Conservation (phyloP, 1,140 invertebrate species). For the Phthorimaea operculella region DNA sequence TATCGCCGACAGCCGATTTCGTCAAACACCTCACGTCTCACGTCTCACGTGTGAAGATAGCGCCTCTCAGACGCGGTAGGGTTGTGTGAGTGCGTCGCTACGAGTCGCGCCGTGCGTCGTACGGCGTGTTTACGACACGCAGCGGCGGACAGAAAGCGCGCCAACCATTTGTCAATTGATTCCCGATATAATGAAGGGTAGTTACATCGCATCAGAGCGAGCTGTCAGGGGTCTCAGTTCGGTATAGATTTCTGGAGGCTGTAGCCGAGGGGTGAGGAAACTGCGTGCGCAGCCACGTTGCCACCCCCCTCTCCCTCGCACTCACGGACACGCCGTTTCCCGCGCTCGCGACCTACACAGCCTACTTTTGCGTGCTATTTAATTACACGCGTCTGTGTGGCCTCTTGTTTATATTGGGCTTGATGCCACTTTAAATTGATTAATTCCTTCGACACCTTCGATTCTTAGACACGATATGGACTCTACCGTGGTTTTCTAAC, state of each 20-base stretch:
- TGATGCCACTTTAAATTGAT: slow-evolving; percentile 62
- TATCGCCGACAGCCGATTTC: no score
- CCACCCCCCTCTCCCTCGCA: slow-evolving; percentile 38
- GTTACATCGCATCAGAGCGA: slow-evolving; percentile 51
- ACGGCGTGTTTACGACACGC: no score
- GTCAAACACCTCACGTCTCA: no score
- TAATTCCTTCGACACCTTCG: slow-evolving; percentile 54
- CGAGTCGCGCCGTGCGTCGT: slow-evolving; percentile 7
- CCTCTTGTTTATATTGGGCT: slow-evolving; percentile 61
- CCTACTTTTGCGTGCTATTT: slow-evolving; percentile 55
- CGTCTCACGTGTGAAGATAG: no score
- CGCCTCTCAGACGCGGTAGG: no score
- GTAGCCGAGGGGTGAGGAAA: slow-evolving; percentile 34
- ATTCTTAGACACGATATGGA: slow-evolving; percentile 24
- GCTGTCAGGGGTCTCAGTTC: slow-evolving; percentile 48
- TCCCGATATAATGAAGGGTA: slow-evolving; percentile 64
- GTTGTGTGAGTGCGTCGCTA: slow-evolving; percentile 7
- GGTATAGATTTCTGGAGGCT: slow-evolving; percentile 38
- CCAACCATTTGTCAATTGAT: slow-evolving; percentile 62
- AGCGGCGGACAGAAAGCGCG: slow-evolving; percentile 2
- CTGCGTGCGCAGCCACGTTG: slow-evolving; percentile 52
- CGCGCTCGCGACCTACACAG: slow-evolving; percentile 35
- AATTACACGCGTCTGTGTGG: slow-evolving; percentile 58
- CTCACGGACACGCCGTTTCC: slow-evolving; percentile 16
- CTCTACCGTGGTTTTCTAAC: neutral